Evolutionary conservation across 1,140 invertebrate species (phyloP).

Genomic region (Drosophila elegans): DNA sequence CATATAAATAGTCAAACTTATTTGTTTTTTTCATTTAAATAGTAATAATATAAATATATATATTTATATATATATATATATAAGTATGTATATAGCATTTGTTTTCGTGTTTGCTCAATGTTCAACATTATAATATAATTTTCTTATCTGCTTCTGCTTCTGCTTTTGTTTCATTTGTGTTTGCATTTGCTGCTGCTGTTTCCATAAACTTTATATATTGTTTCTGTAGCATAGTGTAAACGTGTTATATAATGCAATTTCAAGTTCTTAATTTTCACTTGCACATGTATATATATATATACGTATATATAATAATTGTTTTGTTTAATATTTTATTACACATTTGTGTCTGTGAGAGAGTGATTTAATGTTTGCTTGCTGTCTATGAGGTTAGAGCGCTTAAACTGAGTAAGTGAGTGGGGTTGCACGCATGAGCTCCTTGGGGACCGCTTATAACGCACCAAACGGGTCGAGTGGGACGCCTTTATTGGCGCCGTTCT

Average conservation of each 20-base stretch:
- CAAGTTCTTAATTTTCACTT: slow-evolving; percentile 40
- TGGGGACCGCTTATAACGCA: slow-evolving; percentile 78
- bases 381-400: slow-evolving; percentile 73
- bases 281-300: slow-evolving; percentile 61
- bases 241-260: slow-evolving; percentile 43
- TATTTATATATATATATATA: slow-evolving; percentile 64
- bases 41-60: slow-evolving; percentile 72
- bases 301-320: slow-evolving; percentile 32
- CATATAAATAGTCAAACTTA: slow-evolving; percentile 80
- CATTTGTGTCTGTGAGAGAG: slow-evolving; percentile 38
- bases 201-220: slow-evolving; percentile 42
- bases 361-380: slow-evolving; percentile 43
- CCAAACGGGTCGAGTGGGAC: slow-evolving; percentile 84
- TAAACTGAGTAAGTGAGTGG: slow-evolving; percentile 42
- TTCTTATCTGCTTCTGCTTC: slow-evolving; percentile 39
- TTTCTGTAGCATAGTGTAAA: slow-evolving; percentile 59
- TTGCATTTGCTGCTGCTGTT: slow-evolving; percentile 31
- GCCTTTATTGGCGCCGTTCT: slow-evolving; percentile 79
- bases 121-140: slow-evolving; percentile 76
- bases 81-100: slow-evolving; percentile 67
- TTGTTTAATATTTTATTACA: slow-evolving; percentile 48
- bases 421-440: slow-evolving; percentile 35
- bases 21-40: slow-evolving; percentile 65
- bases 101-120: slow-evolving; percentile 51
- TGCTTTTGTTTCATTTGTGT: not conserved